A percentile compares a stretch with the other conserved stretches of the same genome.
Evolutionary conservation across 2,113 vertebrate genomes (phyloP).

Genomic region (Cololabis saira): DNA sequence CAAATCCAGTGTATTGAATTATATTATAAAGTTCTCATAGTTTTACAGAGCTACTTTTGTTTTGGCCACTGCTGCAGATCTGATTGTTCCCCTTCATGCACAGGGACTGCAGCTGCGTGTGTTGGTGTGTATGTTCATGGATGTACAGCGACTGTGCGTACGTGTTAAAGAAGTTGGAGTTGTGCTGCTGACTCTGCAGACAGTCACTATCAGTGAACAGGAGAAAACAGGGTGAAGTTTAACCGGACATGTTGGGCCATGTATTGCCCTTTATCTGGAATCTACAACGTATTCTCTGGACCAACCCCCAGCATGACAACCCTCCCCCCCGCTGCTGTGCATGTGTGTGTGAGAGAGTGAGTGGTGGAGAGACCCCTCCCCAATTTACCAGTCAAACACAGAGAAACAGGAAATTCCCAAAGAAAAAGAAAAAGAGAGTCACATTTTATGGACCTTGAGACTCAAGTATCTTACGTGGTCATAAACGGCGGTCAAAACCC

Average conservation of each 20-base stretch:
- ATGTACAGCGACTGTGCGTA: conserved; percentile 5
- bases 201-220: conserved; percentile 33
- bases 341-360: neutral
- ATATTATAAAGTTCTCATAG: too few species aligned
- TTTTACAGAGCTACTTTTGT: too few species aligned
- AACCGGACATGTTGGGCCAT: conserved; percentile 31
- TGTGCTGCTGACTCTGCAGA: conserved; percentile 48
- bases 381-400: conserved; percentile 7
- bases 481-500: neutral
- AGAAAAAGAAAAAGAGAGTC: neutral
- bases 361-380: neutral
- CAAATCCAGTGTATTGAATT: too few species aligned
- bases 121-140: neutral
- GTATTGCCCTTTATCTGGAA: conserved; percentile 28
- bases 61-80: conserved; percentile 1
- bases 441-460: neutral
- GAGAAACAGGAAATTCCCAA: conserved; percentile 33
- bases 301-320: conserved; percentile 4
- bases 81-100: conserved; percentile 42
- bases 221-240: conserved; percentile 47
- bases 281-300: neutral
- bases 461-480: neutral
- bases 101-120: neutral
- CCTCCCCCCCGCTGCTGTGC: neutral
- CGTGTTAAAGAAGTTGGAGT: neutral